Evolutionary conservation across 2,888 invertebrate species (phyloP).

Genomic region (Nineta flava): DNA sequence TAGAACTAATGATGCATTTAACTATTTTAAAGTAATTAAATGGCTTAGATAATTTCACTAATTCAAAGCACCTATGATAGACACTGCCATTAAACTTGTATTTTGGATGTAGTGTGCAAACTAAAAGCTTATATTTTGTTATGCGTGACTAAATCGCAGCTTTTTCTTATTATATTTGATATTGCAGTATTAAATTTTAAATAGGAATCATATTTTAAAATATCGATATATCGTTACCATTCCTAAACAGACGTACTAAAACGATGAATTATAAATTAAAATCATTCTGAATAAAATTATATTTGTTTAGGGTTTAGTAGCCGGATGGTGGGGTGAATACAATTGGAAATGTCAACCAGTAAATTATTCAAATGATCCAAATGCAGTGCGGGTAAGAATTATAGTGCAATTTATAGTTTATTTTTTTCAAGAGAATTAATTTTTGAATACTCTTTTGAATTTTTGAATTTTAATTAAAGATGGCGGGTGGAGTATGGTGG

Average conservation of each 20-base stretch:
- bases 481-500: constrained; percentile 28
- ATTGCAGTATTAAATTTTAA: background rate
- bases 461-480: constrained; percentile 20
- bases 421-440: background rate
- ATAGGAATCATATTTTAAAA: no score
- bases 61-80: no score
- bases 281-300: background rate
- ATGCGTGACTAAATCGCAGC: no score
- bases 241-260: background rate
- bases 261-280: background rate
- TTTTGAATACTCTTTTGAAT: background rate
- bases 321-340: constrained; percentile 38
- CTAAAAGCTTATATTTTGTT: no score
- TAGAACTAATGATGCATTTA: no score
- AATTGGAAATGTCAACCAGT: constrained; percentile 58
- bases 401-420: no score
- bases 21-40: no score
- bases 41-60: no score
- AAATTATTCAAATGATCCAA: constrained; percentile 40
- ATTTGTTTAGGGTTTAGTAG: constrained; percentile 20
- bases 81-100: no score
- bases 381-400: constrained; percentile 42
- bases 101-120: no score
- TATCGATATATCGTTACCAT: no score
- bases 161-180: background rate